Conservation (phyloP, 92 coral and sea anemone species). For the Parazoanthus atlanticus region DNA sequence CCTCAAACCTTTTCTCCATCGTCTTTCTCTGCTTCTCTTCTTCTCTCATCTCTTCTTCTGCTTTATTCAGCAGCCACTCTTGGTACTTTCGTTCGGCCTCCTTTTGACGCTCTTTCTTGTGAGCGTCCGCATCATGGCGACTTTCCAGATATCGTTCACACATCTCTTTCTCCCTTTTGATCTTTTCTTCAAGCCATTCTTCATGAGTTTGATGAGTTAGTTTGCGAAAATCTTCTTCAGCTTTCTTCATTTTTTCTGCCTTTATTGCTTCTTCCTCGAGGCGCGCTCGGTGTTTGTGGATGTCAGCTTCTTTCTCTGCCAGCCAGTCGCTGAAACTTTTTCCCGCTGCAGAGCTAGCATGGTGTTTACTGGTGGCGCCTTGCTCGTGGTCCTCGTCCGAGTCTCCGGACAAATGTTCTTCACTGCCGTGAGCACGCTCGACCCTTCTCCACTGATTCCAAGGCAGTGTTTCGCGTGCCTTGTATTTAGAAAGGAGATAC, state of each 20-base stretch:
- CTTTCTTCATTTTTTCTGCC: constrained; percentile 27
- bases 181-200: constrained; percentile 41
- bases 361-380: background rate
- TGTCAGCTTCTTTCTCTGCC: constrained; percentile 29
- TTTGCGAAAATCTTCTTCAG: constrained; percentile 13
- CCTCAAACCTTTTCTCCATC: constrained; percentile 39
- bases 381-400: constrained; percentile 25
- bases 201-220: constrained; percentile 31
- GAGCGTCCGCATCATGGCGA: background rate
- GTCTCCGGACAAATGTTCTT: constrained; percentile 1
- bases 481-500: constrained; percentile 37
- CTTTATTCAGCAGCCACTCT: constrained; percentile 27
- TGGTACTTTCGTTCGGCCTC: constrained; percentile 29
- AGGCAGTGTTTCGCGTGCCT: constrained; percentile 26
- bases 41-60: constrained; percentile 35
- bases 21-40: constrained; percentile 33
- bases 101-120: constrained; percentile 29
- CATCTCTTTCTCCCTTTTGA: constrained; percentile 9
- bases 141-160: constrained; percentile 5
- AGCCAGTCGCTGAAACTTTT: constrained; percentile 30
- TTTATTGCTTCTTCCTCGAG: constrained; percentile 36
- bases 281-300: constrained; percentile 2
- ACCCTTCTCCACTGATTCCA: constrained; percentile 42
- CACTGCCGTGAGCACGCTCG: background rate
- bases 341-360: background rate